Conservation (phyloP, 37 sponge, comb jelly and placozoan species). For the Beroe ovata region DNA sequence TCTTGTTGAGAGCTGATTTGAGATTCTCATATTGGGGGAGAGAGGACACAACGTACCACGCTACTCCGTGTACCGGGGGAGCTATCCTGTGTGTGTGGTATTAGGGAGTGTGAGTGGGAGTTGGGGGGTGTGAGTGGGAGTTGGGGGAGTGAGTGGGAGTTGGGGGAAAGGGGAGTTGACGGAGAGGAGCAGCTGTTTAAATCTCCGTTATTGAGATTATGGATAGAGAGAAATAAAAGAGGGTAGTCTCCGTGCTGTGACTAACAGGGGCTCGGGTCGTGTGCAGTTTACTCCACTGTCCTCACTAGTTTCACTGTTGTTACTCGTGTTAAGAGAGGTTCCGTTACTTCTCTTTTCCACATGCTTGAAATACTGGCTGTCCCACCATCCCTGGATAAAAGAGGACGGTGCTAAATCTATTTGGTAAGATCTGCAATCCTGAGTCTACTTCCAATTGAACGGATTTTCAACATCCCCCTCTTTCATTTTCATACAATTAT, state of each 20-base stretch:
- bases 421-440: too few relatives aligned
- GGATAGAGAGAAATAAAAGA: neutral
- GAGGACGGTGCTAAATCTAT: too few relatives aligned
- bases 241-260: neutral
- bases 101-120: too few relatives aligned
- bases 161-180: too few relatives aligned
- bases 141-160: too few relatives aligned
- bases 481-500: too few relatives aligned
- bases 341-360: neutral
- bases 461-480: too few relatives aligned
- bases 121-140: too few relatives aligned
- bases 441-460: too few relatives aligned
- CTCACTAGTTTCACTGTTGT: slow-evolving; percentile 37
- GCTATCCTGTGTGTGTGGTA: neutral
- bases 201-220: too few relatives aligned
- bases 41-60: slow-evolving; percentile 39
- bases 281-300: slow-evolving; percentile 24
- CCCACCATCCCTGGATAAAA: slow-evolving; percentile 65
- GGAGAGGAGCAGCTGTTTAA: too few relatives aligned
- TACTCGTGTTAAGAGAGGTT: slow-evolving; percentile 22
- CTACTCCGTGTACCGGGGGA: neutral
- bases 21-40: neutral
- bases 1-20: slow-evolving; percentile 37
- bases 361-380: neutral
- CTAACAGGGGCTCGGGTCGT: slow-evolving; percentile 20